A percentile compares a stretch with the other conserved stretches of the same genome.
Conservation (phyloP, 2,113 vertebrate genomes). For the Varanus komodoensis region DNA sequence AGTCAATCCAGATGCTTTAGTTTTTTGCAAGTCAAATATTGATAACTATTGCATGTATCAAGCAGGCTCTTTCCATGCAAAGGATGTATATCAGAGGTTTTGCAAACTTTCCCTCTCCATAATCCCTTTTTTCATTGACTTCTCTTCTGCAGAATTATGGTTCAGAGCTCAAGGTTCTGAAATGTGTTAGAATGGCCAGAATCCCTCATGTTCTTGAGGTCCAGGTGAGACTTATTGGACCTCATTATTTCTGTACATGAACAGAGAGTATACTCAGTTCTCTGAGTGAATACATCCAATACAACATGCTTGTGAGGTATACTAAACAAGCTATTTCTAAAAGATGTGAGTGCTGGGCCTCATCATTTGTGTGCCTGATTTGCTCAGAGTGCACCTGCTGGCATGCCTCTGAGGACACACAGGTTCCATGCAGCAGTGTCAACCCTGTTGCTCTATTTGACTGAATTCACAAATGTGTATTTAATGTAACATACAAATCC, state of each 20-base stretch:
- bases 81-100: neutral
- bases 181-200: neutral
- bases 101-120: neutral
- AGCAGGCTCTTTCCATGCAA: neutral
- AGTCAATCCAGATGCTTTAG: neutral
- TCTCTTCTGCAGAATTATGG: neutral
- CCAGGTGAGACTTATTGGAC: neutral
- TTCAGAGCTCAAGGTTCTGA: neutral
- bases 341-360: neutral
- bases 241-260: neutral
- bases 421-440: neutral
- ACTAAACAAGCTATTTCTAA: neutral
- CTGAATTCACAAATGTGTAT: neutral
- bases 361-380: neutral
- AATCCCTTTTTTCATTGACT: no score
- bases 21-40: no score
- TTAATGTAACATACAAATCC: neutral
- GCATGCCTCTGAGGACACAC: neutral
- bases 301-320: no score
- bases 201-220: neutral
- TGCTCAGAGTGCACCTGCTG: neutral
- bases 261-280: no score
- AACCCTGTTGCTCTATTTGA: neutral
- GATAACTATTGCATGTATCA: neutral
- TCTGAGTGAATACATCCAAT: neutral